A percentile compares a stretch with the other conserved stretches of the same genome.
Evolutionary conservation across 2,797 vertebrate genomes (phyloP).

Genomic region (Borostomias antarcticus): DNA sequence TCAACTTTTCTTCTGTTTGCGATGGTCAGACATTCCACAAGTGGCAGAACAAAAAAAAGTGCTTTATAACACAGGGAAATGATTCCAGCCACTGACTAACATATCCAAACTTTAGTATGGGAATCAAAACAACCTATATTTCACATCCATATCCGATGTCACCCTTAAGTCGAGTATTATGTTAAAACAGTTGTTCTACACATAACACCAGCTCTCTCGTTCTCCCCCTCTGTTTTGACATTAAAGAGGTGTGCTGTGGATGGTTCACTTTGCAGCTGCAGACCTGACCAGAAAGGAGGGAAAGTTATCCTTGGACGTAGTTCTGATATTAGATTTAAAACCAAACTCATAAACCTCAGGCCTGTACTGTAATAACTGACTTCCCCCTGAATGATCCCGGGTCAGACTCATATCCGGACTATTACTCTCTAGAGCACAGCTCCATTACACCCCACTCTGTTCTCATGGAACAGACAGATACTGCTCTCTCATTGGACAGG

Average conservation of each 20-base stretch:
- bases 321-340: conserved; percentile 73
- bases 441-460: conserved; percentile 49
- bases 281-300: conserved; percentile 53
- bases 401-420: conserved; percentile 79
- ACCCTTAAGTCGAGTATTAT: conserved; percentile 51
- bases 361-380: conserved; percentile 66
- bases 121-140: conserved; percentile 47
- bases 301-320: conserved; percentile 66
- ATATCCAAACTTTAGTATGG: conserved; percentile 45
- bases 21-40: conserved; percentile 57
- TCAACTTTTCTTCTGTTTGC: conserved; percentile 45
- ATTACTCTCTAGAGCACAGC: conserved; percentile 58
- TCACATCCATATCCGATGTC: conserved; percentile 57
- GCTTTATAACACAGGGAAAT: conserved; percentile 44
- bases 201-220: conserved; percentile 56
- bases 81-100: conserved; percentile 40
- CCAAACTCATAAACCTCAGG: conserved; percentile 63
- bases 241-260: conserved; percentile 70
- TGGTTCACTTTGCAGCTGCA: conserved; percentile 63
- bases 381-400: conserved; percentile 67
- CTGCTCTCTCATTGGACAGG: conserved; percentile 42
- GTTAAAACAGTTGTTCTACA: conserved; percentile 56
- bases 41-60: conserved; percentile 24
- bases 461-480: conserved; percentile 43
- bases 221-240: conserved; percentile 56